Base-by-base conservation (phyloP, 2,113 vertebrate genomes). In the Henicopernis longicauda region DNA sequence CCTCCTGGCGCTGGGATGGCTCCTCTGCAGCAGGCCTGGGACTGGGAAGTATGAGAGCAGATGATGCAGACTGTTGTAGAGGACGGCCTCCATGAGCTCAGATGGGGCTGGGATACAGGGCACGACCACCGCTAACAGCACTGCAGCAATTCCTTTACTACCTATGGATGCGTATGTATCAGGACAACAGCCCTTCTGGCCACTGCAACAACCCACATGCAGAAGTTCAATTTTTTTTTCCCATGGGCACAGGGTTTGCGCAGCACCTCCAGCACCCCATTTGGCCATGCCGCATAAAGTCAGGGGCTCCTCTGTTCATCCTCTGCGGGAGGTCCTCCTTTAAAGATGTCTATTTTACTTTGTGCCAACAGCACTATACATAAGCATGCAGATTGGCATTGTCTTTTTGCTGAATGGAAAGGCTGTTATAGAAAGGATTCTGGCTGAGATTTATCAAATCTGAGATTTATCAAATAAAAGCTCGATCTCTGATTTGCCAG, bases 371-470 rank as follows among this genome's bases (percentile, higher is more conserved):
- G 44, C n/a, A 6, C 38, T n/a, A 29, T 1, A 20, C 31, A 26
- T 29, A 13, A 22, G n/a, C 44, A 27, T 11, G 54, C 27, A 49
- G 36, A 4, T 26, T 7, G 2, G 11, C 1, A 0, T 1, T 54
- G 22, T 16, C 44, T 6, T 47, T 49, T 5, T 58, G 29, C 44
- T 71, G n/a, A 34, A 18, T 16, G 26, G 52, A 71, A 14, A 36
- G 13, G 5, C 18, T 65, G 20, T 10, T 40, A 25, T 1, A 6
- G 62, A 79, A 11, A 76, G 36, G 40, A 27, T 42, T 59, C 44
- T 55, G 38, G 26, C 42, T 22, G 52, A 27, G 32, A 40, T 8
- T 19, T 6, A 18, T 16, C 42, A 66, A 6, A 7, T 20, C 42
- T 22, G 52, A 27, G 32, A 40, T 8, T 19, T 6, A 18, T 16